phyloP scores from a whole-genome alignment of 2,113 vertebrate genomes.

The Ammodytes marinus region DNA sequence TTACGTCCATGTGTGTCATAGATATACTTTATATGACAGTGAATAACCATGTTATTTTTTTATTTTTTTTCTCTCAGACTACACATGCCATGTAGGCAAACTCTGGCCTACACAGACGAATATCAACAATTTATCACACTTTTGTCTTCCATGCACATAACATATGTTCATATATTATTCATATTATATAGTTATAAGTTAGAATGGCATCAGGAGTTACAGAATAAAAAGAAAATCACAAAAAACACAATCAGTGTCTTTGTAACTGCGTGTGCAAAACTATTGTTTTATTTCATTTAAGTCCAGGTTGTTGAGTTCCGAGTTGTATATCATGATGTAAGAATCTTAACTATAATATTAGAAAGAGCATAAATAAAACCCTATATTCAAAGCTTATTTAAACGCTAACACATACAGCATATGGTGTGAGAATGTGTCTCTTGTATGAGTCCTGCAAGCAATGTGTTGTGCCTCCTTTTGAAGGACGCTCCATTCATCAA shows the following conservation, averaged over 20 bases:
- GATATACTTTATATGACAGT: conserved; percentile 23
- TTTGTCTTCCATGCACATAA: conserved; percentile 59
- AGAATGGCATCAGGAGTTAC: conserved; percentile 35
- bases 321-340: not conserved
- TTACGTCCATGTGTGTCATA: conserved; percentile 24
- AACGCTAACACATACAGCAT: conserved; percentile 19
- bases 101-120: conserved; percentile 2
- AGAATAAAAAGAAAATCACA: conserved; percentile 26
- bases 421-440: conserved; percentile 14
- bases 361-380: conserved; percentile 5
- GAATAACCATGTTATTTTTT: conserved; percentile 39
- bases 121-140: conserved; percentile 32
- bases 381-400: conserved; percentile 8
- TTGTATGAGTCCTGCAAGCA: conserved; percentile 12
- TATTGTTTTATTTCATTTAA: not conserved
- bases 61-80: conserved; percentile 2
- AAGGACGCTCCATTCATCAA: conserved; percentile 7
- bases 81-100: conserved; percentile 33
- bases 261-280: conserved; percentile 29
- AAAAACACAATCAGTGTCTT: conserved; percentile 45
- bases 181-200: conserved; percentile 15
- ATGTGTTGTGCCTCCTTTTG: conserved; percentile 10
- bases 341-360: conserved; percentile 4
- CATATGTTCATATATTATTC: conserved; percentile 33
- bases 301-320: not conserved